A percentile compares a stretch with the other conserved stretches of the same genome.
These are phyloP conservation scores for Geophilus truncorum DNA, from an alignment of 2,888 invertebrate species.

Conservation along the genomic window DNA sequence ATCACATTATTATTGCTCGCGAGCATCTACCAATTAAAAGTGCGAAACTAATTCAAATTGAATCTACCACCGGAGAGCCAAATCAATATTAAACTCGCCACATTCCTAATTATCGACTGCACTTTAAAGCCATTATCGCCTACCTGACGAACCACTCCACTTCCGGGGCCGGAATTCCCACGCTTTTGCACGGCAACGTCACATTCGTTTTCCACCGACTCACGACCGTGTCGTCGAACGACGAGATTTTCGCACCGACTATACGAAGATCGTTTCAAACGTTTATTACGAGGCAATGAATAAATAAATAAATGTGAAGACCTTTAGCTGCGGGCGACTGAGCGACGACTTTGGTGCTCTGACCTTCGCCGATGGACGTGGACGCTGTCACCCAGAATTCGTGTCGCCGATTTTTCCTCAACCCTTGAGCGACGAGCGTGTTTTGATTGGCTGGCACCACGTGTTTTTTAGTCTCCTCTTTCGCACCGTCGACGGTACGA, in stretches of 20 bases:
- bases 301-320: no score
- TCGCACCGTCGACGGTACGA: slow-evolving; percentile 45
- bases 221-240: slow-evolving; percentile 32
- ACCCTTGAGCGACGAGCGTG: slow-evolving; percentile 71
- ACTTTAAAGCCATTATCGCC: background rate
- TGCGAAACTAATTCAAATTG: background rate
- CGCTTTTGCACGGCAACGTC: slow-evolving; percentile 33
- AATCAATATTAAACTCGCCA: no score
- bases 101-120: background rate
- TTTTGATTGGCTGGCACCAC: slow-evolving; percentile 38
- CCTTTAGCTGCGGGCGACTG: slow-evolving; percentile 44
- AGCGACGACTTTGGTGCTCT: slow-evolving; percentile 78
- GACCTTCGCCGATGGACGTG: slow-evolving; percentile 90
- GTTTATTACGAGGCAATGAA: no score
- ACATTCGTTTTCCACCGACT: slow-evolving; percentile 36
- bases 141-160: slow-evolving; percentile 36
- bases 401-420: slow-evolving; percentile 75
- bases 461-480: slow-evolving; percentile 38
- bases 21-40: background rate
- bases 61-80: background rate
- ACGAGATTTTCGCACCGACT: slow-evolving; percentile 37
- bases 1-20: no score
- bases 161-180: slow-evolving; percentile 36
- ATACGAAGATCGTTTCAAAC: no score
- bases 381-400: slow-evolving; percentile 94